Conservation (phyloP, 1,140 invertebrate species). For the Vollenhovia emeryi region DNA sequence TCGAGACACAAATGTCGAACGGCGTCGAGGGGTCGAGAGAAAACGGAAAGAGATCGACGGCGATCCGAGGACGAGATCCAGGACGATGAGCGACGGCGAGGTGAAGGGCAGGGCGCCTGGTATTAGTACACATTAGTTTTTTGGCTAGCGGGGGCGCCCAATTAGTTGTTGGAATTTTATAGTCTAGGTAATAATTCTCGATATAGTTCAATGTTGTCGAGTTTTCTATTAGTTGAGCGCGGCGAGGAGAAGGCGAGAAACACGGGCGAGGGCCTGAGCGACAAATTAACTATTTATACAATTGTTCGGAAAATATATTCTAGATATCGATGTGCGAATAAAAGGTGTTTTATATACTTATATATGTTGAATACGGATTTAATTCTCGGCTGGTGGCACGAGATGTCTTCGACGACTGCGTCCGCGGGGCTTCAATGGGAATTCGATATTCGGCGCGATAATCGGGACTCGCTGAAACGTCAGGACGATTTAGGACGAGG, state of each 20-base stretch:
- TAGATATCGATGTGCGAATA: neutral
- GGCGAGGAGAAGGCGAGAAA: constrained; percentile 36
- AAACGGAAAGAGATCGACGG: constrained; percentile 15
- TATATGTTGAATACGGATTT: neutral
- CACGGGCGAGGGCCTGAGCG: constrained; percentile 22
- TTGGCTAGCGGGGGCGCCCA: constrained; percentile 80
- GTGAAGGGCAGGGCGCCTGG: constrained; percentile 84
- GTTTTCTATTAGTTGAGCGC: constrained; percentile 75
- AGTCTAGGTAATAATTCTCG: constrained; percentile 82
- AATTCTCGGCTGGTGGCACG: neutral
- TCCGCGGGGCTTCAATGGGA: constrained; percentile 3
- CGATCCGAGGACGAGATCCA: constrained; percentile 51
- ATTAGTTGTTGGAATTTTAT: constrained; percentile 85
- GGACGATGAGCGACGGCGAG: constrained; percentile 68
- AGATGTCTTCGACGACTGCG: neutral
- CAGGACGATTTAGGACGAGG: constrained; percentile 15
- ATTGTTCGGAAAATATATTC: constrained; percentile 17
- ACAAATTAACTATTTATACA: constrained; percentile 21
- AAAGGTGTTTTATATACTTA: neutral
- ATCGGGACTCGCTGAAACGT: neutral
- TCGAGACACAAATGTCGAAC: neutral
- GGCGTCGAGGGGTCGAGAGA: neutral
- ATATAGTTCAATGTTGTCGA: constrained; percentile 84
- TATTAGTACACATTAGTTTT: constrained; percentile 84
- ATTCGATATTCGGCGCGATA: neutral